Conservation (phyloP, 2,888 invertebrate genomes). For the Polydrusus tereticollis region DNA sequence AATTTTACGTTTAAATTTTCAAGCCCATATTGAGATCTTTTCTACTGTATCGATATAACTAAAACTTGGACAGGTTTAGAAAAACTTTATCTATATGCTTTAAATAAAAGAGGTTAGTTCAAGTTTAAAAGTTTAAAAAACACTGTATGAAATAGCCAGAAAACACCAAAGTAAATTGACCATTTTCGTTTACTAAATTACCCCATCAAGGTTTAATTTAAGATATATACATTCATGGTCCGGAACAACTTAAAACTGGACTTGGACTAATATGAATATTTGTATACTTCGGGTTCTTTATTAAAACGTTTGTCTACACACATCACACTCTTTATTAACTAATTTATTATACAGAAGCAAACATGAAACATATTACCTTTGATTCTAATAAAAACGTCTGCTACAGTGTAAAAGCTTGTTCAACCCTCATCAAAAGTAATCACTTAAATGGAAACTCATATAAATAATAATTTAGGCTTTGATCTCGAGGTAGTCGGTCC, state of each 20-base stretch:
- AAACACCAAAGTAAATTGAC: no score
- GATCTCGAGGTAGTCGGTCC: conserved; percentile 8
- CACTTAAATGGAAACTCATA: conserved; percentile 24
- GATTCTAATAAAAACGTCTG: conserved; percentile 27
- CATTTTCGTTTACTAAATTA: neutral
- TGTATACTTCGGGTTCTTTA: neutral
- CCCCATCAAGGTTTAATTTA: no score
- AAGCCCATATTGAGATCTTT: no score
- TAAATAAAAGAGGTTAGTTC: no score
- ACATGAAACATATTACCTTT: neutral
- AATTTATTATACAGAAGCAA: conserved; percentile 1
- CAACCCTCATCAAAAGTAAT: conserved; percentile 33
- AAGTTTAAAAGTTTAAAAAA: no score
- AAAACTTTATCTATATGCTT: no score
- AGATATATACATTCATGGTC: neutral
- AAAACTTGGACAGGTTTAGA: no score
- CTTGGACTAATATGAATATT: neutral
- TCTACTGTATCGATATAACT: no score
- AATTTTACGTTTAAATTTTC: no score
- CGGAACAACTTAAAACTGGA: neutral
- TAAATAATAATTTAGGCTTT: conserved; percentile 24
- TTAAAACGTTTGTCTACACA: neutral
- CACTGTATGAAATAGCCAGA: no score
- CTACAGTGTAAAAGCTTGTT: conserved; percentile 24
- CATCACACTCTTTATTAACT: neutral